Evolutionary conservation across 2,113 vertebrate genomes (phyloP).

Genomic region (Thunnus thynnus): DNA sequence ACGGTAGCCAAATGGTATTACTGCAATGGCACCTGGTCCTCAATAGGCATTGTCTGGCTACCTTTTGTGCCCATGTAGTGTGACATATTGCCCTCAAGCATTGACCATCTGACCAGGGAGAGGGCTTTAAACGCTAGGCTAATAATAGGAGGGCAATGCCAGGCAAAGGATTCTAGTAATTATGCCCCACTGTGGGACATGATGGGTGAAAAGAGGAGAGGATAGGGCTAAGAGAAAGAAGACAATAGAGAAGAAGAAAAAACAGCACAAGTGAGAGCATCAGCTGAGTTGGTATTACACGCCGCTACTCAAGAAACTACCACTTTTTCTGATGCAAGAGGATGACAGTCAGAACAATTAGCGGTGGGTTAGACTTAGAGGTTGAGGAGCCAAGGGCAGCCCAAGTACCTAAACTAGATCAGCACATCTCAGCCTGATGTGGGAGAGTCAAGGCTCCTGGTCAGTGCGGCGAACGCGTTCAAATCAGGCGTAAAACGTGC

Average conservation of each 20-base stretch:
- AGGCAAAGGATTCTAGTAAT: slow-evolving; percentile 79
- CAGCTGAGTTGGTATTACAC: slow-evolving; percentile 15
- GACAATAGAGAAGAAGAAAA: slow-evolving; percentile 37
- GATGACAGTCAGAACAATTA: slow-evolving; percentile 54
- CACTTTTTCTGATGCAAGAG: slow-evolving; percentile 64
- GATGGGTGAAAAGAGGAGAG: slow-evolving; percentile 76
- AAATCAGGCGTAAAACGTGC: slow-evolving; percentile 73
- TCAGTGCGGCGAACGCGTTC: slow-evolving; percentile 66
- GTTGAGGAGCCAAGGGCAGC: slow-evolving; percentile 70
- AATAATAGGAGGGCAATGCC: slow-evolving; percentile 83
- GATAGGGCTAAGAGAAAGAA: slow-evolving; percentile 31
- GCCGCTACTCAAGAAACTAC: slow-evolving; percentile 21
- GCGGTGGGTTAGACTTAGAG: slow-evolving; percentile 38
- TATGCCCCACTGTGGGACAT: slow-evolving; percentile 83
- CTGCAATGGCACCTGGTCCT: slow-evolving; percentile 84
- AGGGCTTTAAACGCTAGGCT: slow-evolving; percentile 79
- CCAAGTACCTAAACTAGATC: slow-evolving; percentile 66
- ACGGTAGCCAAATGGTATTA: slow-evolving; percentile 79
- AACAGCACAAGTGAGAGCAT: slow-evolving; percentile 13
- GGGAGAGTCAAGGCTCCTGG: slow-evolving; percentile 65
- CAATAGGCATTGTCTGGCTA: slow-evolving; percentile 85
- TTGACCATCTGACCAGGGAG: slow-evolving; percentile 87
- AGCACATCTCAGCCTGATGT: slow-evolving; percentile 59
- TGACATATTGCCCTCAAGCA: slow-evolving; percentile 86
- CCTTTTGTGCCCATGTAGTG: slow-evolving; percentile 86